Conservation (phyloP, 1,140 invertebrate genomes). For the Dryas iulia region DNA sequence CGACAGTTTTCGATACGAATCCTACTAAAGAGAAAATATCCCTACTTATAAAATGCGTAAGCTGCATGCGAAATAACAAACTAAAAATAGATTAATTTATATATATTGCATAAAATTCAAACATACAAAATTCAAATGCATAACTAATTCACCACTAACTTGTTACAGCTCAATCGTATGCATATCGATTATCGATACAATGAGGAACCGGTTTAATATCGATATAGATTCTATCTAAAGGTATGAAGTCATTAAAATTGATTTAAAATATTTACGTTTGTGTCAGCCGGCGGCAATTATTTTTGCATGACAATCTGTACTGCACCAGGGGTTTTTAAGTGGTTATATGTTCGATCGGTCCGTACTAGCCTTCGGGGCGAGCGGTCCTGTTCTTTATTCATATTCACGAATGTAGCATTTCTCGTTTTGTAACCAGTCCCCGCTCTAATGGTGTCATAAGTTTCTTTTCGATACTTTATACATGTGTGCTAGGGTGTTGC, state of each 20-base stretch:
- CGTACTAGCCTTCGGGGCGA: constrained; percentile 40
- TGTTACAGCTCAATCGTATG: neutral
- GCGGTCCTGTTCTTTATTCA: constrained; percentile 54
- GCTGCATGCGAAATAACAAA: too few species aligned
- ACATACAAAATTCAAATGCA: too few species aligned
- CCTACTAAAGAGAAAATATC: too few species aligned
- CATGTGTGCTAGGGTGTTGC: neutral
- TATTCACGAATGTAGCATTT: constrained; percentile 57
- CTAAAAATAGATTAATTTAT: too few species aligned
- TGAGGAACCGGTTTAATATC: constrained; percentile 9
- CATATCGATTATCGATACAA: constrained; percentile 3
- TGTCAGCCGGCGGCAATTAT: neutral
- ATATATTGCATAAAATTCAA: too few species aligned
- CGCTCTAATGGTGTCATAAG: constrained; percentile 34
- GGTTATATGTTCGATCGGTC: constrained; percentile 31
- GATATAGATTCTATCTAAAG: constrained; percentile 15
- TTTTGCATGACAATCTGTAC: constrained; percentile 22
- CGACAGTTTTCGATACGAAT: too few species aligned
- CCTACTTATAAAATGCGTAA: too few species aligned
- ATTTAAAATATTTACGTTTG: constrained; percentile 24
- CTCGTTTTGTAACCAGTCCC: constrained; percentile 48
- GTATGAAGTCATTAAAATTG: constrained; percentile 24
- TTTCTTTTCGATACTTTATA: constrained; percentile 23
- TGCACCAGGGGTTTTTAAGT: neutral
- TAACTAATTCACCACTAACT: neutral